Base-by-base conservation (phyloP, 2,113 vertebrate genomes). In the Dermatemys mawii region DNA sequence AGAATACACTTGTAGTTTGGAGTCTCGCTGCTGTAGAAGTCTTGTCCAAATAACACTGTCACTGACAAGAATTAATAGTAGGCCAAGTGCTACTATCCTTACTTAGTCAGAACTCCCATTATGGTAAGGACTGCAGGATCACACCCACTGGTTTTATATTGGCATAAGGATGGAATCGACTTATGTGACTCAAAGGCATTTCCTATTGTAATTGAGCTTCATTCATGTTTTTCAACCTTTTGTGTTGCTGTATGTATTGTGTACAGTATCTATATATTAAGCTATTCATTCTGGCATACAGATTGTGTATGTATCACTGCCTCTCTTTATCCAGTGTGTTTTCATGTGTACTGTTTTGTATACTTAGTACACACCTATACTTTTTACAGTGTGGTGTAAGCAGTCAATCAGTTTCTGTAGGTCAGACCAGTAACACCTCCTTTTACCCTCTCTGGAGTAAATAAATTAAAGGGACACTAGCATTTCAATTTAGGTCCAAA, bases 371-470 rank as follows among this genome's bases (percentile, higher is more conserved):
- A 94, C 91, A 94, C 96, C 97, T 84, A 80, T 0, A 0, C 87
- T 90, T 94, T 80, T 86, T 88, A 86, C 46, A 90, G 86, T 87
- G 63, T 67, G 17, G 63, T 67, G 0, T 0, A 91, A 93, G 86
- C 60, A 93, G 78, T 96, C 92, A 94, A 49, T 93, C 84, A 96
- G 91, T 80, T 73, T 50, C 57, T 21, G 78, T 97, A 93, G 90
- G 32, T 96, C 91, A 87, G 84, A 21, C 81, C n/a, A 63, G 0
- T 16, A 87, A 55, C 91, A 93, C 80, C 78, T 89, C 60, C 87
- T 92, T 86, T 49, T 21, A 89, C 83, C 84, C 78, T 46, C 84
- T 93, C 83, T 93, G 87, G 86, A 91, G 80, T 82, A 93, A 93
- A 90, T 88, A 90, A 94, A 93, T 17, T 10, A 67, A 67, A 92